Base-by-base conservation (phyloP, 92 coral and sea anemone species). In the Epizoanthus fatuus region DNA sequence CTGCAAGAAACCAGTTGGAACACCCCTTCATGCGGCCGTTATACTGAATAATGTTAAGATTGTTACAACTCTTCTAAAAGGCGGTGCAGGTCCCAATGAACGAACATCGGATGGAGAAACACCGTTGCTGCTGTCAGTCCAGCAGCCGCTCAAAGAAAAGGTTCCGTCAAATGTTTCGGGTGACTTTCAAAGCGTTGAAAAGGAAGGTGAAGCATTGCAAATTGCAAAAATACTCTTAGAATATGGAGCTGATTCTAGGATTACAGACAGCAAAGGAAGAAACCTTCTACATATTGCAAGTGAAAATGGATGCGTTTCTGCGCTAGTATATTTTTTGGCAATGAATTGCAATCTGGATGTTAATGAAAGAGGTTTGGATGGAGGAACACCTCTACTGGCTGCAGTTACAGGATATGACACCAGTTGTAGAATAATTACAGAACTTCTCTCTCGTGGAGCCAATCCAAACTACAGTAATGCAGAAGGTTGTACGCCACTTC, bases 71-170 rank as follows among this genome's bases (percentile, higher is more conserved):
- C 89, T 85, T 62, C 42, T 85, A 25, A 22, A 49, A 63, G 63
- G 66, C 13, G 89, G 89, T 3, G 89, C 82, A 5, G 37, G 74
- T 84, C 81, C 73, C 12, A 75, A 74, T 17, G 49, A 47, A 5
- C 5, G 68, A 12, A 85, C 89, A 29, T 59, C 83, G 13, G 67
- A 59, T 10, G 83, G 70, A 5, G 13, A 55, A 11, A 54, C 67
- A 13, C 84, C 89, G 0, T 59, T 85, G 51, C 45, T n/a, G 2
- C 15, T 62, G 37, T 17, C 54, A 42, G 44, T 59, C 14, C 37
- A 57, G 11, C 45, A 66, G 29, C 19, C 1, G 44, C 72, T 16
- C 51, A 37, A 15, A 38, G 7, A 5, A 5, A 37, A 66, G n/a
- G n/a, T 0, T 49, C 11, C 13, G 42, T 66, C 72, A 37, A 38